Evolutionary conservation across 2,113 vertebrate genomes (phyloP).

Genomic region (Nycticryphes semicollaris): DNA sequence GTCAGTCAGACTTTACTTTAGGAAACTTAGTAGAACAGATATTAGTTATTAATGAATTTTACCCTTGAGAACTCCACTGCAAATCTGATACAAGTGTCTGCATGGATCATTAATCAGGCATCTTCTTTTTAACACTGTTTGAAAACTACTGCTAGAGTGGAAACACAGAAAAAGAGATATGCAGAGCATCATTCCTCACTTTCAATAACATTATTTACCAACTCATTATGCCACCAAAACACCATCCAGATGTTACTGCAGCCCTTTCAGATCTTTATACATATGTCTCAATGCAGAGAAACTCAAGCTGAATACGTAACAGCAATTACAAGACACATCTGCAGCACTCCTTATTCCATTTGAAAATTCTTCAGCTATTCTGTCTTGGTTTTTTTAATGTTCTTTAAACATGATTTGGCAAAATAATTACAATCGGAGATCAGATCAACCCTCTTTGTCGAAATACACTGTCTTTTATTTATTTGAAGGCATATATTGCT

Average conservation of each 20-base stretch:
- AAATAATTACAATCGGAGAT: slow-evolving; percentile 1
- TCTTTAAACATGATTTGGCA: slow-evolving; percentile 1
- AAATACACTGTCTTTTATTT: neutral
- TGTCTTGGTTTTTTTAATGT: neutral
- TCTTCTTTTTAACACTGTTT: neutral
- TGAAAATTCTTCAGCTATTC: slow-evolving; percentile 5
- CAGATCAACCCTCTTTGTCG: neutral
- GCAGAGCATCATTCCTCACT: neutral
- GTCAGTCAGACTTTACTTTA: neutral
- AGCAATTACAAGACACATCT: slow-evolving; percentile 22
- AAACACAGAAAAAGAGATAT: neutral
- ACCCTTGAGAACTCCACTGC: neutral
- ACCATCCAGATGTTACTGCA: slow-evolving; percentile 28
- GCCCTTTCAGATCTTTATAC: neutral
- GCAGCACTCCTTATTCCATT: neutral
- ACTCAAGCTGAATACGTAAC: neutral
- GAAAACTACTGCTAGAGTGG: neutral
- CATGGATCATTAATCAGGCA: neutral
- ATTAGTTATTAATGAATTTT: slow-evolving; percentile 13
- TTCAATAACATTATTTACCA: slow-evolving; percentile 20
- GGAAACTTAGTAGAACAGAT: slow-evolving; percentile 20
- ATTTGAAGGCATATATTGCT: neutral
- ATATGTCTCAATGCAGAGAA: neutral
- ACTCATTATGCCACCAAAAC: neutral
- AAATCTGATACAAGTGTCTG: neutral